Base-by-base conservation (phyloP, 2,797 vertebrate species). In the Mallotus villosus region DNA sequence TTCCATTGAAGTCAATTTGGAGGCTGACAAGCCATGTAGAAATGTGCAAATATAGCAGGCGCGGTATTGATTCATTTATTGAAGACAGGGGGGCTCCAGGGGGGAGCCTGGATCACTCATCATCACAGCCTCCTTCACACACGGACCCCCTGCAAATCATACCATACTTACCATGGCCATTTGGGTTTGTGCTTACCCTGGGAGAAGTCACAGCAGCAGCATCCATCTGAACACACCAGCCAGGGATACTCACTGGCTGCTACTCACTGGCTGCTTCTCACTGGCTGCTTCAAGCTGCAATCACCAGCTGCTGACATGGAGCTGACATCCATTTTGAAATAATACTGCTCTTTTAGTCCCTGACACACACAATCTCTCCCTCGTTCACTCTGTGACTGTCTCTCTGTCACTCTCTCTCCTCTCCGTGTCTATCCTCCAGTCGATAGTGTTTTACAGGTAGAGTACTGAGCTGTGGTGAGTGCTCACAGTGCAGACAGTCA, bases 31-130 rank as follows among this genome's bases (percentile, higher is more conserved):
- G 78, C 72, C 79, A 83, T 81, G 81, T 80, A 81, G 79, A 84
- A 85, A 81, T 79, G 83, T 83, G 83, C 79, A 88, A 81, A 88
- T 85, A 85, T 79, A 79, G 81, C 81, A 72, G 81, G 70, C 32
- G 60, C 25, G 34, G 71, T 85, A 88, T 88, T 84, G 83, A 88
- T 86, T 82, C 78, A 83, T 86, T 85, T 88, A 85, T 84, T 84
- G 83, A 81, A 82, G 77, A 71, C 80, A 72, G 73, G 65, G 70
- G 78, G 68, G 72, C 77, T 78, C 57, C 71, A 24, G 29, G 63
- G 63, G 29, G 62, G 32, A 17, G 21, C 29, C 11, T 17, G 34
- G 32, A 25, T 14, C 41, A 51, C 81, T 85, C 82, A 84, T 78
- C 74, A 75, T 64, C 68, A 71, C 72, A 70, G 73, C 17, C 37